These are phyloP conservation scores for Casuarius casuarius DNA, from an alignment of 2,113 vertebrate species.

Conservation along the genomic window DNA sequence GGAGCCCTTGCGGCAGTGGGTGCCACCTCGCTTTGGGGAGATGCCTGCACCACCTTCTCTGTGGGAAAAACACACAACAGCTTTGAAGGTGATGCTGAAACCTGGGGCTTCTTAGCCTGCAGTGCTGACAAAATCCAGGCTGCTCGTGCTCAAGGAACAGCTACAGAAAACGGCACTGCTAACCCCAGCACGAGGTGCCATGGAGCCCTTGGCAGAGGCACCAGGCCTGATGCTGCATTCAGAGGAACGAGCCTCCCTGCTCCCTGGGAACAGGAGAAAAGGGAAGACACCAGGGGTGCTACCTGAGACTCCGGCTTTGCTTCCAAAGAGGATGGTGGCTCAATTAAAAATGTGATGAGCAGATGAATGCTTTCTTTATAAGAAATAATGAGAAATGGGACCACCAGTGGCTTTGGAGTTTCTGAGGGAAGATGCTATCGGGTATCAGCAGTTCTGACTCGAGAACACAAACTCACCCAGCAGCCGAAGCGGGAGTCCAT, in stretches of 20 bases:
- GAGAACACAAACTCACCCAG: not conserved
- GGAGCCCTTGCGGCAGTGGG: not conserved
- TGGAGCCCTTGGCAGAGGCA: not conserved
- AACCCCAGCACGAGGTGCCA: fast-evolving
- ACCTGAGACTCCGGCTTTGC: not conserved
- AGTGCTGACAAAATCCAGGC: not conserved
- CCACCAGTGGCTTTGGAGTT: not conserved
- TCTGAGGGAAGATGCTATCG: not conserved
- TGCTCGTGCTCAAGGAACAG: not conserved
- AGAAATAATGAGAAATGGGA: fast-evolving
- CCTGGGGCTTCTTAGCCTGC: fast-evolving
- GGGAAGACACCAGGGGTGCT: not conserved
- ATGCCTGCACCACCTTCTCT: not conserved
- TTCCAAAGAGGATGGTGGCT: too few species aligned
- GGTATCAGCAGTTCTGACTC: too few species aligned
- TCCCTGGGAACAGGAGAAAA: not conserved
- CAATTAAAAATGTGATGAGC: fast-evolving
- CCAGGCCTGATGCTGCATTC: fast-evolving
- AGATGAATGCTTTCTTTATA: not conserved
- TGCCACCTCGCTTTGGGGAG: not conserved
- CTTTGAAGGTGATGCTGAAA: not conserved
- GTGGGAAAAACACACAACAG: not conserved
- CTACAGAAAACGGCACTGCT: not conserved
- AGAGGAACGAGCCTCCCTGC: not conserved
- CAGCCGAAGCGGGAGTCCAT: not conserved